A percentile compares a stretch with the other conserved stretches of the same genome.
These are phyloP conservation scores for Ecliptopera silaceata DNA, from an alignment of 2,888 invertebrate genomes.

Conservation along the genomic window DNA sequence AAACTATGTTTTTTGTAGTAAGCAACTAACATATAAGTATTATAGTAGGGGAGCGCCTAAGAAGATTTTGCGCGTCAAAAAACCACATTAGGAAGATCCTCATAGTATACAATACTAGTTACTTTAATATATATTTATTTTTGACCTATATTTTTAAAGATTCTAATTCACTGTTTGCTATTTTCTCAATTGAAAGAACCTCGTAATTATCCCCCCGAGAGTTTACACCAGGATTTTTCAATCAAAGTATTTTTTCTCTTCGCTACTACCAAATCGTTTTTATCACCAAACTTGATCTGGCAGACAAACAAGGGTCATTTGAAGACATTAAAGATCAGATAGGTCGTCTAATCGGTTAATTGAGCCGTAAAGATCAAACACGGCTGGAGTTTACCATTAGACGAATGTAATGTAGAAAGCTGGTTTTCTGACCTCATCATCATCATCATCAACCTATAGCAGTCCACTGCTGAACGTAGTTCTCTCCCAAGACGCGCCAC, in stretches of 20 bases:
- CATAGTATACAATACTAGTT: too few relatives aligned
- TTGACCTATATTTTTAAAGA: too few relatives aligned
- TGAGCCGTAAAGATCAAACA: conserved; percentile 30
- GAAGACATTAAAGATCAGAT: conserved; percentile 27
- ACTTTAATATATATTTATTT: too few relatives aligned
- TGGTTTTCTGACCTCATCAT: neutral
- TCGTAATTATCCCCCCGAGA: neutral
- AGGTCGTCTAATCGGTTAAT: conserved; percentile 28
- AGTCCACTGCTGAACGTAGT: too few relatives aligned
- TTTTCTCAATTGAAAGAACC: neutral
- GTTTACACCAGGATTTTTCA: neutral
- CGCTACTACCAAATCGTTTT: conserved; percentile 12
- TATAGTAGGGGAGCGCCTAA: too few relatives aligned
- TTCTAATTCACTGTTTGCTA: neutral
- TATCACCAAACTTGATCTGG: conserved; percentile 16
- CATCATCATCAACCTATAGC: too few relatives aligned
- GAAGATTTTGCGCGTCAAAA: too few relatives aligned
- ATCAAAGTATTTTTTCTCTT: conserved; percentile 5
- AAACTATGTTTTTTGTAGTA: too few relatives aligned
- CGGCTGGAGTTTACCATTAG: conserved; percentile 11
- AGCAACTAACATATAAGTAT: too few relatives aligned
- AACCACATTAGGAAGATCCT: too few relatives aligned
- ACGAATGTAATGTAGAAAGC: neutral
- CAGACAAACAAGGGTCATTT: conserved; percentile 31
- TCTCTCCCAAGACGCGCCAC: too few relatives aligned